Base-by-base conservation (phyloP, 1,140 invertebrate genomes). In the Oryctes rhinoceros region DNA sequence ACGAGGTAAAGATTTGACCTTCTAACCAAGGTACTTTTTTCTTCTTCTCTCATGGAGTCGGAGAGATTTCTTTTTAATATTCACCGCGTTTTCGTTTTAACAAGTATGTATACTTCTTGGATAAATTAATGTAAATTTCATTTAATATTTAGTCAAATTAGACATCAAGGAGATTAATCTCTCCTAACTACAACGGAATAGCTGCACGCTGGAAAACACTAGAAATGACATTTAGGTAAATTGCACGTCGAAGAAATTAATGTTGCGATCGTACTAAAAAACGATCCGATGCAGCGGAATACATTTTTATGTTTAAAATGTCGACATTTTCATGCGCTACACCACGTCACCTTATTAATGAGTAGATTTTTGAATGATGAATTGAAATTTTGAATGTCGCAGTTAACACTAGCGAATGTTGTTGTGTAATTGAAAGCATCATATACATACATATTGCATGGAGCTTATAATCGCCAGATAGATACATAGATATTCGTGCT, bases 321-420 rank as follows among this genome's bases (percentile, higher is more conserved):
- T 37, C 24, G 65, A 71, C 65, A 71, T 71, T 71, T 24, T 3
- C 24, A 5, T 24, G 13, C 24, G 65, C 35, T 10, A 13, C 24
- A 35, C 4, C 24, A 71, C 65, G 65, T 71, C 65, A 35, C 37
- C 9, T 10, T 20, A 24, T 37, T 71, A 71, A 71, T 71, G 65
- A 71, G 35, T 13, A 71, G 35, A 59, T 59, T 59, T 59, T 59
- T 37, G 20, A 71, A 35, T 71, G 65, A 71, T 35, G 18, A 24
- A 71, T 71, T 35, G 65, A 71, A 24, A 71, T 71, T 71, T 71
- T 71, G 24, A 71, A 71, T 71, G 65, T 71, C 65, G 37, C 6
- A 71, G 65, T 71, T 71, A 24, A 71, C 11, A 3, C 20, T 13
- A 71, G 20, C 65, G 35, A 71, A 13, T 37, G 65, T 15, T 24